A percentile compares a stretch with the other conserved stretches of the same genome.
phyloP scores from a whole-genome alignment of 2,113 vertebrate species.

The Calidris pygmaea region DNA sequence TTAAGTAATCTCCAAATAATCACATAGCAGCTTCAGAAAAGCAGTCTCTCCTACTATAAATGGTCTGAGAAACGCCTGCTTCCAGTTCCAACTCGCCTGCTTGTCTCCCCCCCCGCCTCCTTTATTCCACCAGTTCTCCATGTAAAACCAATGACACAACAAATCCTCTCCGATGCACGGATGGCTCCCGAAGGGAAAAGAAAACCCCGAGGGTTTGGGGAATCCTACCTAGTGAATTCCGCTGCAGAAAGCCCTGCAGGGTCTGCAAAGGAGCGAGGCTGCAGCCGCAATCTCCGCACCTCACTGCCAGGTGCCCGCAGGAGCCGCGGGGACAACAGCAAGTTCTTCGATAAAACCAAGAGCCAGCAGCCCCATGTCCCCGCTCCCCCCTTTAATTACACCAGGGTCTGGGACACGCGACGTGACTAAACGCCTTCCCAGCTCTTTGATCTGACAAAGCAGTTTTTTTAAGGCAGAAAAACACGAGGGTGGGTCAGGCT shows the following conservation, averaged over 20 bases:
- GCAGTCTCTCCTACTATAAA: neutral
- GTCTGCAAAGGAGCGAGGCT: neutral
- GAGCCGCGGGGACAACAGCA: neutral
- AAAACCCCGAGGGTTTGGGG: neutral
- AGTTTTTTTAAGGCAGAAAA: neutral
- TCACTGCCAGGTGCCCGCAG: neutral
- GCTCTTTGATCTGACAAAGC: constrained; percentile 2
- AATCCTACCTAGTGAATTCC: neutral
- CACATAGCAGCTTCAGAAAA: neutral
- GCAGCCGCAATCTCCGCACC: neutral
- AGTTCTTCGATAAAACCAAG: neutral
- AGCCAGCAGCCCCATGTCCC: neutral
- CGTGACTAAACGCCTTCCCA: accelerated
- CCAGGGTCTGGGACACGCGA: neutral
- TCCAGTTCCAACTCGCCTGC: neutral
- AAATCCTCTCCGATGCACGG: neutral
- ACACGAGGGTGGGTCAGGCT: neutral
- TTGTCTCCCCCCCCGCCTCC: too few species aligned
- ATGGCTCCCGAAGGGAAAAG: neutral
- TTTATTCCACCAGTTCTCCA: neutral
- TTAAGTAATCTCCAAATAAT: neutral
- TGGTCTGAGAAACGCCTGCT: neutral
- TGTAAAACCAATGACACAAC: neutral
- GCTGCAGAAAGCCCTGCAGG: neutral
- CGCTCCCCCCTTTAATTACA: neutral